Conservation (phyloP, 2,888 invertebrate genomes). For the Acanthosoma haemorrhoidale region DNA sequence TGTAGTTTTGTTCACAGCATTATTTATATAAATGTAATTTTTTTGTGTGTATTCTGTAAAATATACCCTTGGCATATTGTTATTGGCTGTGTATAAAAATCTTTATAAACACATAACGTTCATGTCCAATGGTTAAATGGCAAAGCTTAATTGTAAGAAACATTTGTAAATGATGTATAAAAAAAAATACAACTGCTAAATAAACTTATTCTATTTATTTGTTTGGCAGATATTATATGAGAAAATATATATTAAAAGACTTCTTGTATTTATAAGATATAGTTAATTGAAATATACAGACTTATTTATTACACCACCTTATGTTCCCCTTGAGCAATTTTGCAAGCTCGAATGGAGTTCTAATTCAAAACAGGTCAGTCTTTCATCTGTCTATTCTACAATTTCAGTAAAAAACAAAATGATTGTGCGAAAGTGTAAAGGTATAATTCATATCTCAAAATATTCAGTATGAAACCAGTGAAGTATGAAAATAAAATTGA, state of each 20-base stretch:
- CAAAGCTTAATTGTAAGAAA: neutral
- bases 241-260: slow-evolving; percentile 7
- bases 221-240: neutral
- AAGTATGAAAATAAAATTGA: too few relatives aligned
- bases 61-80: neutral
- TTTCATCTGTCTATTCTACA: too few relatives aligned
- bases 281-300: slow-evolving; percentile 2
- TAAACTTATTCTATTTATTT: neutral
- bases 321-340: too few relatives aligned
- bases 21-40: neutral
- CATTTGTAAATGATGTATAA: neutral
- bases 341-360: too few relatives aligned
- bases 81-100: slow-evolving; percentile 26
- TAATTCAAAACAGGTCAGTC: too few relatives aligned
- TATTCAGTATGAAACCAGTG: too few relatives aligned
- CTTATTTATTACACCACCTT: neutral
- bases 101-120: neutral
- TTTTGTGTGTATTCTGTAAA: slow-evolving; percentile 8
- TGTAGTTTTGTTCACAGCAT: neutral
- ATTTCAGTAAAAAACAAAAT: too few relatives aligned
- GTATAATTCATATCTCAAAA: too few relatives aligned
- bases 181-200: neutral
- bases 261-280: slow-evolving; percentile 18
- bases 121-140: neutral
- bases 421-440: too few relatives aligned